These are phyloP conservation scores for Geothlypis trichas DNA, from an alignment of 2,113 vertebrate genomes.

Conservation along the genomic window DNA sequence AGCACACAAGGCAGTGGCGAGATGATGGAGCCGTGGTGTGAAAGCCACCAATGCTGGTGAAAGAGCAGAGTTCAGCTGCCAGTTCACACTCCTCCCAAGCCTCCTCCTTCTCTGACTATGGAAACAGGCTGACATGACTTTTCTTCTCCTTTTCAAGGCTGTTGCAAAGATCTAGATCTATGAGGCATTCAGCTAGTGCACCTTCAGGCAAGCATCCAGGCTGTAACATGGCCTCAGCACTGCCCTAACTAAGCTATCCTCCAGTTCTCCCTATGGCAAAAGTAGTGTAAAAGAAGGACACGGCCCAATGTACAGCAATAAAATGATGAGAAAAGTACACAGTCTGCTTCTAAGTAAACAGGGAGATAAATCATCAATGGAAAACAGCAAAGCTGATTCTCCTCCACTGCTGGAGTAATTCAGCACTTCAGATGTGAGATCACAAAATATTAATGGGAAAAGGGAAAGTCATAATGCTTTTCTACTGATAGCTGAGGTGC, in stretches of 20 bases:
- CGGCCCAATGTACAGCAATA: background rate
- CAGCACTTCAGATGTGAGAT: background rate
- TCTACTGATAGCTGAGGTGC: background rate
- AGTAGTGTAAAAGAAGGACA: background rate
- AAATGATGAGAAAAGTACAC: background rate
- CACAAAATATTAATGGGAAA: conserved; percentile 16
- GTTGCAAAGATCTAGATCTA: background rate
- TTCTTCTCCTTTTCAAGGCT: background rate
- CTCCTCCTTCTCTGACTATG: background rate
- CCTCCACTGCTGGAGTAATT: background rate
- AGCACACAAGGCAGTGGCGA: fast-evolving
- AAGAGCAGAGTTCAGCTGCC: background rate
- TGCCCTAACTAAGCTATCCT: background rate
- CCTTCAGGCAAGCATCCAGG: background rate
- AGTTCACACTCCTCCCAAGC: background rate
- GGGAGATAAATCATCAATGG: background rate
- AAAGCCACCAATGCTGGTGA: background rate
- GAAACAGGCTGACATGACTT: background rate
- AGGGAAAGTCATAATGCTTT: background rate
- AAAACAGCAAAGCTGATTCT: background rate
- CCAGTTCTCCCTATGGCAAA: background rate
- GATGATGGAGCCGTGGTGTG: background rate
- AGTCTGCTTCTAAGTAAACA: background rate
- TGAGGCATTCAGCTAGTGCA: background rate
- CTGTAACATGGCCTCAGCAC: background rate